A percentile compares a stretch with the other conserved stretches of the same genome.
These are phyloP conservation scores for Hippoglossus stenolepis DNA, from an alignment of 2,113 vertebrate genomes.

Conservation along the genomic window DNA sequence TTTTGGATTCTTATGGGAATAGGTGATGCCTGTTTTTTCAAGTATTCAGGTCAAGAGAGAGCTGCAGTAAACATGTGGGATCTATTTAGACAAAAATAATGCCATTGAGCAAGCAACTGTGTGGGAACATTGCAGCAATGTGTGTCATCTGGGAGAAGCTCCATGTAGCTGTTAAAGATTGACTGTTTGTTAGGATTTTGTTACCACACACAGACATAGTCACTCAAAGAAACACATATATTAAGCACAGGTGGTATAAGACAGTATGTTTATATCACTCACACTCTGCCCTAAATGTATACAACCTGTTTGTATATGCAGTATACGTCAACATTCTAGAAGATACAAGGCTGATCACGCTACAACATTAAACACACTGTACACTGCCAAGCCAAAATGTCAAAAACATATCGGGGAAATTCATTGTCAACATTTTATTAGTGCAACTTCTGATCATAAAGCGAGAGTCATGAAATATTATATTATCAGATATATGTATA, in stretches of 20 bases:
- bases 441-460: too few species aligned
- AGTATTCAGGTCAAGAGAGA: not conserved
- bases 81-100: not conserved
- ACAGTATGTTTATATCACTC: not conserved
- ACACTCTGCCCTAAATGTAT: not conserved
- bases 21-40: not conserved
- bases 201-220: not conserved
- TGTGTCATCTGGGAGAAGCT: slow-evolving; percentile 22
- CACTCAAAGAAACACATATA: too few species aligned
- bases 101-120: not conserved
- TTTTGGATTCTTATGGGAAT: not conserved
- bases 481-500: too few species aligned
- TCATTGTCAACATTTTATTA: too few species aligned
- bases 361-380: too few species aligned
- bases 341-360: too few species aligned
- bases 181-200: not conserved
- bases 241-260: not conserved
- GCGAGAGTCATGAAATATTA: too few species aligned
- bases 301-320: too few species aligned
- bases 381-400: too few species aligned
- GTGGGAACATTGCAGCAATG: slow-evolving; percentile 25
- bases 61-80: not conserved
- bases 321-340: too few species aligned
- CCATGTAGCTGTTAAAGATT: slow-evolving; percentile 21
- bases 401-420: too few species aligned